A percentile compares a stretch with the other conserved stretches of the same genome.
phyloP scores from a whole-genome alignment of 2,888 invertebrate species.

The Drosophila gaucha region DNA sequence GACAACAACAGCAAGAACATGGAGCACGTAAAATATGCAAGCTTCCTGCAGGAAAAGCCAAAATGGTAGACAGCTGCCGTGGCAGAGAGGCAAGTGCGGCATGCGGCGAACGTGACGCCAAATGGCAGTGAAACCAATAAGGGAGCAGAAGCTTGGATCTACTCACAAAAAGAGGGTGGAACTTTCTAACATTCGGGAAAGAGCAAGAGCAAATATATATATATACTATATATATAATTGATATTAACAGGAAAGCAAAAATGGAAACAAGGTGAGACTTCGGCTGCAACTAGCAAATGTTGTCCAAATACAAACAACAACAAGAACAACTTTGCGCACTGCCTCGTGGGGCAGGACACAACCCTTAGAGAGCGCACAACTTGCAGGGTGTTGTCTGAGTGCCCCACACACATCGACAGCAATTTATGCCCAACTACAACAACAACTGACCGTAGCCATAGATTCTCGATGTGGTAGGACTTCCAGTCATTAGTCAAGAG shows the following conservation, averaged over 20 bases:
- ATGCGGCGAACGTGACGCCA: constrained; percentile 51
- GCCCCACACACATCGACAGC: constrained; percentile 25
- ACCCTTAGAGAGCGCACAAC: constrained; percentile 46
- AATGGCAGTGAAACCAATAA: constrained; percentile 44
- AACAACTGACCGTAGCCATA: constrained; percentile 4
- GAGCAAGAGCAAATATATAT: neutral
- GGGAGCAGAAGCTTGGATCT: constrained; percentile 25
- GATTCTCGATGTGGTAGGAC: neutral
- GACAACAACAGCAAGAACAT: constrained; percentile 13
- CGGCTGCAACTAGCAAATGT: constrained; percentile 11
- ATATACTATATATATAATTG: constrained; percentile 7
- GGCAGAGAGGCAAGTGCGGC: constrained; percentile 7
- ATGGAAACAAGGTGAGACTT: constrained; percentile 17
- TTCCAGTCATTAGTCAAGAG: constrained; percentile 1
- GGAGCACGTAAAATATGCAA: constrained; percentile 72
- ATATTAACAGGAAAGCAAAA: constrained; percentile 8
- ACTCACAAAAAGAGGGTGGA: constrained; percentile 35
- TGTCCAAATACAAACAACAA: constrained; percentile 38
- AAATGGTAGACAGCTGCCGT: constrained; percentile 58
- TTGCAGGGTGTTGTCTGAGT: constrained; percentile 60
- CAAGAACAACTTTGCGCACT: neutral
- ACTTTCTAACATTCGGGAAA: constrained; percentile 44
- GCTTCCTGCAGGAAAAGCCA: constrained; percentile 77
- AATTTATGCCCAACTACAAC: neutral
- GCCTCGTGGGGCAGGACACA: constrained; percentile 22